Percentiles rank a stretch among this genome's conserved stretches.
Conservation (phyloP, 2,888 invertebrate genomes). For the Meiosimyza decipiens region DNA sequence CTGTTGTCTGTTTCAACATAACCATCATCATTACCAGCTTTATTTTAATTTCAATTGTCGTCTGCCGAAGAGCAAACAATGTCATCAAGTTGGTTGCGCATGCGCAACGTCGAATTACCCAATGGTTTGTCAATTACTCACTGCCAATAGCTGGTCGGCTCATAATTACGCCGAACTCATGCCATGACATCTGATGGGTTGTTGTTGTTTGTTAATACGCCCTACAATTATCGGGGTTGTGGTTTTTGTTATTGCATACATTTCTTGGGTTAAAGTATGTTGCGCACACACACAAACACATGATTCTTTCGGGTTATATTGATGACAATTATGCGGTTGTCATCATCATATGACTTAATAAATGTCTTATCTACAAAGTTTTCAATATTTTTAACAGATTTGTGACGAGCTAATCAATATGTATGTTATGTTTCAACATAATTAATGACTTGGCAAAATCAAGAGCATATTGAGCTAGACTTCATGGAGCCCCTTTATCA, state of each 20-base stretch:
- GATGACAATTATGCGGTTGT: constrained; percentile 24
- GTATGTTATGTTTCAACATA: no score
- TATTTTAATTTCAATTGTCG: constrained; percentile 14
- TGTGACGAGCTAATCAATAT: not conserved
- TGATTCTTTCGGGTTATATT: no score
- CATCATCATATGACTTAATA: constrained; percentile 11
- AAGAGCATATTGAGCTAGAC: no score
- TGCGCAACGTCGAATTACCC: constrained; percentile 29
- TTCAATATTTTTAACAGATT: not conserved
- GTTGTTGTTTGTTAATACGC: not conserved
- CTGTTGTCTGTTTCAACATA: constrained; percentile 5
- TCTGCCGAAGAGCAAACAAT: constrained; percentile 15
- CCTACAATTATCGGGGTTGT: constrained; percentile 25
- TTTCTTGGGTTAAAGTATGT: no score
- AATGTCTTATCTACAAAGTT: not conserved
- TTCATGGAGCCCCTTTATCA: no score
- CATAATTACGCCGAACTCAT: constrained; percentile 17
- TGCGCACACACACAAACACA: no score
- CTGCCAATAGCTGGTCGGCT: constrained; percentile 1
- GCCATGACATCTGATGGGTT: constrained; percentile 22
- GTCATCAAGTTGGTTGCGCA: constrained; percentile 27
- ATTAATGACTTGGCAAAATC: no score
- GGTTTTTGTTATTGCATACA: not conserved
- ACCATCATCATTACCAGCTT: not conserved
- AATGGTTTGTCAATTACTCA: constrained; percentile 26